Conservation (phyloP, 2,797 vertebrate species). For the Myiothlypis coronata region DNA sequence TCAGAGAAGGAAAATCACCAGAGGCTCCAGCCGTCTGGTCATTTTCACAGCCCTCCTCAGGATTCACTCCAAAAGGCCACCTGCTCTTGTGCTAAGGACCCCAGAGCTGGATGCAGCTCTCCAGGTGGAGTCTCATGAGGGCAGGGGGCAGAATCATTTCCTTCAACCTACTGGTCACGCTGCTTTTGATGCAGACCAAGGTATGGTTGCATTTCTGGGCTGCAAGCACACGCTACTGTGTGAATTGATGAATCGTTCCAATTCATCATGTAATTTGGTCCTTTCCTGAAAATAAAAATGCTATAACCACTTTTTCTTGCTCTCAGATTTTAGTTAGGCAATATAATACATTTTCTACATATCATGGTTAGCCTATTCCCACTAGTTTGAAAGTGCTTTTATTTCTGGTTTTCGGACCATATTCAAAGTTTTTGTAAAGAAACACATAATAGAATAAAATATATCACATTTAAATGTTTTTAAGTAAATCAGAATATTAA, state of each 20-base stretch:
- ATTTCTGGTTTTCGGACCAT: background rate
- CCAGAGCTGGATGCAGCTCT: background rate
- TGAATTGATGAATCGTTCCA: background rate
- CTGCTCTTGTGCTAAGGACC: background rate
- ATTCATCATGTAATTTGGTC: background rate
- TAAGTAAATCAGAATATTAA: background rate
- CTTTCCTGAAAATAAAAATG: background rate
- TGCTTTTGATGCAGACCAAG: background rate
- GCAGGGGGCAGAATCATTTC: background rate
- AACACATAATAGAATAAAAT: background rate
- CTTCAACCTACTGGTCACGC: fast-evolving
- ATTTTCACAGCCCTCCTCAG: background rate
- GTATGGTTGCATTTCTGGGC: background rate
- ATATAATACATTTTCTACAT: background rate
- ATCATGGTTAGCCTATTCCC: background rate
- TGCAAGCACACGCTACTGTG: background rate
- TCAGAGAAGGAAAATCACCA: background rate
- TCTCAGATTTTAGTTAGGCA: background rate
- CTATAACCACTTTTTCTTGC: background rate
- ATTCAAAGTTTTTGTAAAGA: background rate
- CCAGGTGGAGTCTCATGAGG: background rate
- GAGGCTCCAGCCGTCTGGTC: background rate
- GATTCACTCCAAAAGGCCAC: background rate
- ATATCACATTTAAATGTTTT: background rate
- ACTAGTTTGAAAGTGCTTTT: background rate